Conservation (phyloP, 2,113 vertebrate genomes). For the Toxostoma redivivum region DNA sequence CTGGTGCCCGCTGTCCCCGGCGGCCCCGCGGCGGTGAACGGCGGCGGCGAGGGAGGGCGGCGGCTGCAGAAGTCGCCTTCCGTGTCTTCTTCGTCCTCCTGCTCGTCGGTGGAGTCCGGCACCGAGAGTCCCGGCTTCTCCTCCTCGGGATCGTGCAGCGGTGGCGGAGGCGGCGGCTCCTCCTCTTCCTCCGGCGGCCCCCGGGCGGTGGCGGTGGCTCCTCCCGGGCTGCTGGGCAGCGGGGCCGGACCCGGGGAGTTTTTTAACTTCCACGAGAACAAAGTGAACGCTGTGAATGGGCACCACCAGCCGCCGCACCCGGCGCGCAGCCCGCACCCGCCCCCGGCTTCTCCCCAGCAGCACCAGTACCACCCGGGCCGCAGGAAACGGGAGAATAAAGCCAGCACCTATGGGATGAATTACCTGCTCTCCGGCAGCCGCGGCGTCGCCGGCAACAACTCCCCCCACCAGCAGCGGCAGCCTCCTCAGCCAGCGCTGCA, state of each 20-base stretch:
- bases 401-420: constrained; percentile 96
- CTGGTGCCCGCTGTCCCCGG: background rate
- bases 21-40: constrained; percentile 13
- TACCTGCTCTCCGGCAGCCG: constrained; percentile 85
- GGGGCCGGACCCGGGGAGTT: constrained; percentile 42
- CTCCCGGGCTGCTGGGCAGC: constrained; percentile 30
- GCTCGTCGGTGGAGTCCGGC: constrained; percentile 77
- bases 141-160: constrained; percentile 52
- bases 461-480: constrained; percentile 64
- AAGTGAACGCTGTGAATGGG: constrained; percentile 75
- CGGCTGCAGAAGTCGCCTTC: constrained; percentile 79
- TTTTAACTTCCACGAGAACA: constrained; percentile 71
- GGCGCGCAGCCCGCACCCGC: constrained; percentile 59
- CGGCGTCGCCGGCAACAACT: constrained; percentile 32
- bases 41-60: constrained; percentile 60
- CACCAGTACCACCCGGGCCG: constrained; percentile 88
- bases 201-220: constrained; percentile 38
- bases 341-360: constrained; percentile 63
- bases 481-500: background rate
- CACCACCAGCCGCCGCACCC: constrained; percentile 24
- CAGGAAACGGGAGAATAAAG: constrained; percentile 96
- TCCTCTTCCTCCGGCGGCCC: constrained; percentile 75
- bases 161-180: constrained; percentile 58
- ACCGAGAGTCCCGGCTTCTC: constrained; percentile 79
- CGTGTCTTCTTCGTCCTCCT: constrained; percentile 81